phyloP scores from a whole-genome alignment of 2,113 vertebrate species.

The Phalacrocorax brasilianus region DNA sequence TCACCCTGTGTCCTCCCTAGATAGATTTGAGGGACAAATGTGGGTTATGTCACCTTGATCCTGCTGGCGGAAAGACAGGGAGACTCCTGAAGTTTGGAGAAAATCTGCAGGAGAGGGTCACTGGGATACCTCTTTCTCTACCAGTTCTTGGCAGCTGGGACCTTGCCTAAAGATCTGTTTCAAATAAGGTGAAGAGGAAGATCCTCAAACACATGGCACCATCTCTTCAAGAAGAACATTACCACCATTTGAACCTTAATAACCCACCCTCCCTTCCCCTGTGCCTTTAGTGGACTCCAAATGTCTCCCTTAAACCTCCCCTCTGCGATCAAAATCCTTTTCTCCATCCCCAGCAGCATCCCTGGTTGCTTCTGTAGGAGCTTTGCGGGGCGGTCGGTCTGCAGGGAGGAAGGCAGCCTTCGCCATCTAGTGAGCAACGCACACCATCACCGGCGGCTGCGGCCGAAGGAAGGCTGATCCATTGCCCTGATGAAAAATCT shows the following conservation, averaged over 20 bases:
- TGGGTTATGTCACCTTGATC: not conserved
- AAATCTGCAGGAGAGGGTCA: not conserved
- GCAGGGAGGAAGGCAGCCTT: slow-evolving; percentile 34
- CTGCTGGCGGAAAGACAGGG: not conserved
- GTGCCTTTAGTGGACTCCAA: not conserved
- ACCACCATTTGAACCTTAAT: no score
- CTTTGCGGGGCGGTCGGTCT: fast-evolving
- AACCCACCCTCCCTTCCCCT: not conserved
- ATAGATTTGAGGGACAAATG: not conserved
- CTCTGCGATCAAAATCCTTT: not conserved
- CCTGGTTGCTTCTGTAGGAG: not conserved
- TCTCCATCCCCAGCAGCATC: not conserved
- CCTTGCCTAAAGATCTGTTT: not conserved
- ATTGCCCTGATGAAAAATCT: not conserved
- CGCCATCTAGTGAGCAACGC: slow-evolving; percentile 62
- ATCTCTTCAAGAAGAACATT: not conserved
- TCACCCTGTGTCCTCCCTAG: not conserved
- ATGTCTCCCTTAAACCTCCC: not conserved
- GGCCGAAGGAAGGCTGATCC: not conserved
- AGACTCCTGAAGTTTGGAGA: not conserved
- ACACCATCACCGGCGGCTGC: not conserved
- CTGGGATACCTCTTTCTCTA: not conserved
- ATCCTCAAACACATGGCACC: not conserved
- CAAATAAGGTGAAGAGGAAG: not conserved
- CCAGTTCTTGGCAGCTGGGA: not conserved